Evolutionary conservation across 2,797 vertebrate species (phyloP), one percentile per base, ranked within the genome.

Genomic region (Nyctibius grandis): DNA sequence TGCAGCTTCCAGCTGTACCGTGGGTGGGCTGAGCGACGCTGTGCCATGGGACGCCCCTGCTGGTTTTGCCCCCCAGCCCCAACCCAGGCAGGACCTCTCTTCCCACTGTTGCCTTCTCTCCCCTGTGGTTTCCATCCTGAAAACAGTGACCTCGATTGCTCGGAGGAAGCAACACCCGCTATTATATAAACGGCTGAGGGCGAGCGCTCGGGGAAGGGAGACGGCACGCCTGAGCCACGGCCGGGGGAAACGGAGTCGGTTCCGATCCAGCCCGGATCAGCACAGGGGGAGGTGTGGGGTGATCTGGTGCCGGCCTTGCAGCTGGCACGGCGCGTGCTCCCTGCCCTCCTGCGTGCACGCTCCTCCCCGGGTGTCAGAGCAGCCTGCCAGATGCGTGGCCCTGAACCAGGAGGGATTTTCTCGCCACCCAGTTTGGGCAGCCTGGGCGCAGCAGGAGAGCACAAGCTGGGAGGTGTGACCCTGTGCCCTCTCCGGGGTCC

Each of bases 101-200:
- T 65, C 51, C 28, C 0, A 0, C 26, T 68, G 28, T 40, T 68
- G 45, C 69, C 40, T 78, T 73, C 38, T 75, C 38, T 95, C 54
- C 45, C 50, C 56, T 22, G 28, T 42, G 94, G 54, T 85, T 93
- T 93, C 81, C 14, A 72, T 85, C 56, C 68, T 94, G 34, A 17
- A 47, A 89, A 59, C n/a, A 28, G 84, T 77, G 96, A 93, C 92
- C 92, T 93, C 17, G 10, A 94, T 96, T 31, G 68, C 89, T 89
- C 5, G 0, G 72, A 91, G 81, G 72, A 82, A 93, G 84, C 19
- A 13, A 84, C 70, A 82, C 88, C 26, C 20, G 2, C 67, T 51
- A 14, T 93, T 95, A 84, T 8, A 50, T 93, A 96, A 96, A 94
- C 1, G 18, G 51, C 61, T 69, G 78, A 80, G 67, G 59, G 76